Conservation (phyloP, 2,113 vertebrate species). For the Rhinogobius similis region DNA sequence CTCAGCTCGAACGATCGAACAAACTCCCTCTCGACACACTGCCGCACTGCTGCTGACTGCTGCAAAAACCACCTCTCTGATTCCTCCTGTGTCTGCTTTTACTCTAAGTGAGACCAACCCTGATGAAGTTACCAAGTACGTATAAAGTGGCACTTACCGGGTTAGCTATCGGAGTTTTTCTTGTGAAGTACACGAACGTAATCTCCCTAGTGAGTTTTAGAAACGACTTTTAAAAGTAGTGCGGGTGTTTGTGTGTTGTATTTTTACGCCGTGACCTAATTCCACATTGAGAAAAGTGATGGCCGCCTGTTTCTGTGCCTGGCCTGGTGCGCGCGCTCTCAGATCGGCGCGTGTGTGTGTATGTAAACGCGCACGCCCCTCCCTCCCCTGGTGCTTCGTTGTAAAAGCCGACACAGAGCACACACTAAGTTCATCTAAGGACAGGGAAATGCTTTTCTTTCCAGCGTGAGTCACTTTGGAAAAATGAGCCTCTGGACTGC, state of each 20-base stretch:
- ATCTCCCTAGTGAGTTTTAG: constrained; percentile 45
- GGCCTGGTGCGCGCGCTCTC: not conserved
- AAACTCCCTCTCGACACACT: constrained; percentile 35
- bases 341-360: constrained; percentile 6
- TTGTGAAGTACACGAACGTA: constrained; percentile 24
- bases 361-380: constrained; percentile 10
- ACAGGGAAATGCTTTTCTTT: constrained; percentile 85
- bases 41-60: constrained; percentile 43
- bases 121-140: constrained; percentile 13
- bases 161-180: constrained; percentile 8
- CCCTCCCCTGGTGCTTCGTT: constrained; percentile 66
- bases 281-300: constrained; percentile 59
- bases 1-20: constrained; percentile 37
- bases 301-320: constrained; percentile 41
- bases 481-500: constrained; percentile 87
- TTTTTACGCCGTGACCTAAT: constrained; percentile 70
- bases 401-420: constrained; percentile 77
- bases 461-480: constrained; percentile 85
- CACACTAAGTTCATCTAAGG: constrained; percentile 84
- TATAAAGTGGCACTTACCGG: constrained; percentile 21
- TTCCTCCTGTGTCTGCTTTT: constrained; percentile 30
- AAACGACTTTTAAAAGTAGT: constrained; percentile 36
- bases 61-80: constrained; percentile 45
- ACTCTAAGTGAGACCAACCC: constrained; percentile 14
- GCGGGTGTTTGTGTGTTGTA: constrained; percentile 45